Base-by-base conservation (phyloP, 2,797 vertebrate species). In the Aldrovandia affinis region DNA sequence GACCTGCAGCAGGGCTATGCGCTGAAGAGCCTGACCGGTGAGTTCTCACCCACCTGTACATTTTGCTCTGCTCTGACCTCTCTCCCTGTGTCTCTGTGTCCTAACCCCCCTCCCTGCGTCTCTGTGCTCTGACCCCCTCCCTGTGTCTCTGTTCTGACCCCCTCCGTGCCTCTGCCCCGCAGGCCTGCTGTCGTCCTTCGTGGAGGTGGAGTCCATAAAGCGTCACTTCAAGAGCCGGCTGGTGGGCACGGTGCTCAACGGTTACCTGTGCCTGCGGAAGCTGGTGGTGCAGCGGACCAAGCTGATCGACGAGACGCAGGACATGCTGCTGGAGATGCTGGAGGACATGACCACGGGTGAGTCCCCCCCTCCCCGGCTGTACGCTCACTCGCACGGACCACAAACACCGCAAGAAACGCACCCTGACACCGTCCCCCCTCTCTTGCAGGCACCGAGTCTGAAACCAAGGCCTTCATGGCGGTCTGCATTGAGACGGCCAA, bases 401-500 rank as follows among this genome's bases (percentile, higher is more conserved):
- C 33, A 39, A 33, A 33, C 8, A 33, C 36, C 6, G n/a, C 20
- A 33, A 18, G 65, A 22, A 5, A 30, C 42, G 2, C 39, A 25
- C n/a, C 4, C n/a, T 30, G 44, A 47, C 57, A 15, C 28, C 18
- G 22, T 52, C 22, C 22, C 15, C 68, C 22, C 25, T 36, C 61
- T 68, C 36, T 44, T 68, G 52, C 87, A 99, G 98, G 98, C 89
- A 99, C 98, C 0, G 98, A 99, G 87, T 99, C 97, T 0, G 98
- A 99, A 95, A 99, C 98, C 39, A 99, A 99, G 92, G 98, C 98
- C 0, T 99, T 99, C 92, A 99, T 99, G 98, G 98, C 98, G 0
- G 98, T 99, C 83, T 99, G 98, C 93, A 99, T 99, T 0, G 98
- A 99, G 92, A 99, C 98, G 0, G 98, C 98, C n/a, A 99, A 99